A percentile compares a stretch with the other conserved stretches of the same genome.
phyloP scores from a whole-genome alignment of 2,888 invertebrate genomes.

The Diaprepes abbreviatus region DNA sequence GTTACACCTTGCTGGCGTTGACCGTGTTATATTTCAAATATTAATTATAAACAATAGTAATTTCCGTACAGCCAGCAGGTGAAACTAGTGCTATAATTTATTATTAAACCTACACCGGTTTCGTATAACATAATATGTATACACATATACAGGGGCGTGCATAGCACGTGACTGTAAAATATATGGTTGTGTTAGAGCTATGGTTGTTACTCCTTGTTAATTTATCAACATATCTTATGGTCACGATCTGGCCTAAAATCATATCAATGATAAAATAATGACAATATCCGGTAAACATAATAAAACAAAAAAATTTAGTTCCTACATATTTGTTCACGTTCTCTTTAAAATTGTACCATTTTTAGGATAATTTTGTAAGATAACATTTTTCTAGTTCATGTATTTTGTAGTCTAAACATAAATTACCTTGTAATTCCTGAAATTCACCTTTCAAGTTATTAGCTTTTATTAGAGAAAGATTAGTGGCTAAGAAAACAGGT shows the following conservation, averaged over 20 bases:
- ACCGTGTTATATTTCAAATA: slow-evolving; percentile 51
- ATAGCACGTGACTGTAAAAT: slow-evolving; percentile 41
- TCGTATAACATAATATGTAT: slow-evolving; percentile 26
- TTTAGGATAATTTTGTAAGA: no score
- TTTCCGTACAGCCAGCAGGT: slow-evolving; percentile 52
- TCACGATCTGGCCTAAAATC: neutral
- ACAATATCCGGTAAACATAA: no score
- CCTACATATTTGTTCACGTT: no score
- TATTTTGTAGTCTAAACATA: no score
- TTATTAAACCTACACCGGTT: slow-evolving; percentile 44
- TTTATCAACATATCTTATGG: neutral
- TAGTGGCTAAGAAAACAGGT: no score
- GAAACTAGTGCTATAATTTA: slow-evolving; percentile 52
- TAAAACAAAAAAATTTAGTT: no score
- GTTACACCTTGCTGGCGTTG: slow-evolving; percentile 48
- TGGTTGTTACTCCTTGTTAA: slow-evolving; percentile 7
- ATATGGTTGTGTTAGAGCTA: neutral
- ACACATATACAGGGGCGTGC: slow-evolving; percentile 41
- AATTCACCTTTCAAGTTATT: no score
- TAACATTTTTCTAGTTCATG: no score
- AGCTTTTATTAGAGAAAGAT: no score
- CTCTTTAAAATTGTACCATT: no score
- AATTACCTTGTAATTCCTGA: no score
- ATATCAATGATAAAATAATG: no score
- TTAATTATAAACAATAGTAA: slow-evolving; percentile 53